Evolutionary conservation across 2,888 invertebrate genomes (phyloP), one percentile per base, ranked within the genome.

Genomic region (Polydrusus pterygomalis): DNA sequence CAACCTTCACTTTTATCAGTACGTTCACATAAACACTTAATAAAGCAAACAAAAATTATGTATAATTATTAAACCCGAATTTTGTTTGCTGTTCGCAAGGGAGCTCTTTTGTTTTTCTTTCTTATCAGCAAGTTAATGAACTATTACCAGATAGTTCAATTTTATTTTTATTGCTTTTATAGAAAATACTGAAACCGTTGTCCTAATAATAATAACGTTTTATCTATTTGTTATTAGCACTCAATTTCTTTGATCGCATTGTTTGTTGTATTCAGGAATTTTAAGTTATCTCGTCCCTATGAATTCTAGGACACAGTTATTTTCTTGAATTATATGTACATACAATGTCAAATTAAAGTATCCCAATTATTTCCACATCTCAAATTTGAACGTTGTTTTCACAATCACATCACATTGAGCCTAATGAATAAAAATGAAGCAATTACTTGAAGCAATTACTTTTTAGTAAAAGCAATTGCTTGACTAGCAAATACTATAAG

Each of bases 21-120:
- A 10, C 34, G 34, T 34, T 34, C 64, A 47, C 40, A 15, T 9
- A 64, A 45, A 30, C 64, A 64, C 17, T 49, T 64, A 11, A 63
- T 11, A 64, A 15, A 64, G 25, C 20, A 63, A 63, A 63, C 45
- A 64, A 7, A 64, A 45, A 49, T 45, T 64, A 64, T 64, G n/a
- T 64, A 49, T 47, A 49, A 49, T 43, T 64, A 64, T 18, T 64
- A 49, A 64, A 49, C 49, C 45, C 45, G 11, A 64, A 18, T 64
- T 64, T 49, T 64, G 64, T 64, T 64, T 64, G 47, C 64, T 49
- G 64, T 64, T 64, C 64, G 30, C 64, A 64, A 47, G 64, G 64
- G 64, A 64, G 25, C 49, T 47, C 64, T 63, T 63, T 63, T 63
- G 63, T 63, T 63, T 63, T 63, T 25, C 18, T 43, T 20, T 45